These are phyloP conservation scores for Smutsia temminckii DNA, from an alignment of 2,797 vertebrate species.

Conservation along the genomic window DNA sequence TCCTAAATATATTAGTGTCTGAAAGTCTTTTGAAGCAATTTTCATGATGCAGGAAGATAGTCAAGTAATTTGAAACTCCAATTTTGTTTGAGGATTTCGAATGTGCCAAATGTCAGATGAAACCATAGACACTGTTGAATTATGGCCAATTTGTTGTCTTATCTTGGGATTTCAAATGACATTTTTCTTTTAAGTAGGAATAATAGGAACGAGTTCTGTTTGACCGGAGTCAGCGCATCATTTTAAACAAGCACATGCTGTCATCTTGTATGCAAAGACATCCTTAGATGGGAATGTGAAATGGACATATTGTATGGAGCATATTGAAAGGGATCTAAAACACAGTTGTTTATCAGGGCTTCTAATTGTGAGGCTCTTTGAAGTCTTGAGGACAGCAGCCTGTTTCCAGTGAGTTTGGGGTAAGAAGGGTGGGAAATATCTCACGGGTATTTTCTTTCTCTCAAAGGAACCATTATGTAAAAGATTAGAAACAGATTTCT, in stretches of 20 bases:
- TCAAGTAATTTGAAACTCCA: background rate
- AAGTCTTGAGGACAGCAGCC: background rate
- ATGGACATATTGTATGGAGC: background rate
- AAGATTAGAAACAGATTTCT: slow-evolving; percentile 56
- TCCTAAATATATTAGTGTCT: slow-evolving; percentile 20
- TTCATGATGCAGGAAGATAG: slow-evolving; percentile 25
- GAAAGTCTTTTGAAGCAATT: slow-evolving; percentile 52
- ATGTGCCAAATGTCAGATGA: slow-evolving; percentile 21
- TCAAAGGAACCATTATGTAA: background rate
- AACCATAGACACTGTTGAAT: slow-evolving; percentile 51
- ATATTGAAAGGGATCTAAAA: background rate
- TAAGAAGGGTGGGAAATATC: background rate
- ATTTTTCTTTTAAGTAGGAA: slow-evolving; percentile 59
- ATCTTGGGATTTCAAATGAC: slow-evolving; percentile 40
- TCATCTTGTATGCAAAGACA: background rate
- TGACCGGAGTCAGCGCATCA: background rate
- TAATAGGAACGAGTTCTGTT: background rate
- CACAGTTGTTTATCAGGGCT: background rate
- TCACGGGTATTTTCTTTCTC: slow-evolving; percentile 26
- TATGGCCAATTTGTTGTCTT: slow-evolving; percentile 40
- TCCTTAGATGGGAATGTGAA: background rate
- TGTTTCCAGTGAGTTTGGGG: background rate
- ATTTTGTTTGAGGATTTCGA: slow-evolving; percentile 10
- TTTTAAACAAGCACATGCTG: background rate
- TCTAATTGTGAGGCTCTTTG: background rate